phyloP scores from a whole-genome alignment of 2,797 vertebrate species.

The Oryzias dopingdopingensis region DNA sequence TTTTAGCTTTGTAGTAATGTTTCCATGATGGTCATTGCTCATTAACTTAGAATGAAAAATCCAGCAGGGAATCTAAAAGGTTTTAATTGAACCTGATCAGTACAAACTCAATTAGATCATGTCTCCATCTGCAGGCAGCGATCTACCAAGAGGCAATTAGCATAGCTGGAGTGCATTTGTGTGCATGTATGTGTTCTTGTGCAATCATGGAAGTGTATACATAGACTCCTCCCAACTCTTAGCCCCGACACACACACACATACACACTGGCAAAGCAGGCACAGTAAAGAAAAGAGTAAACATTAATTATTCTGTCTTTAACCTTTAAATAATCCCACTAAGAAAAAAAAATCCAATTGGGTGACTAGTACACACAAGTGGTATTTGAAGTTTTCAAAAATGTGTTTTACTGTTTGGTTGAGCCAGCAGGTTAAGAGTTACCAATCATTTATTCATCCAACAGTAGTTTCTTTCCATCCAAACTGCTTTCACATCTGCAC shows the following conservation, averaged over 20 bases:
- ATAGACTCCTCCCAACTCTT: slow-evolving; percentile 24
- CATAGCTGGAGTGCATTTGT: slow-evolving; percentile 48
- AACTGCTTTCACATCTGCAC: slow-evolving; percentile 6
- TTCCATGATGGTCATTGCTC: slow-evolving; percentile 21
- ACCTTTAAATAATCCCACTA: background rate
- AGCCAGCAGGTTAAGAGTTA: too few species aligned
- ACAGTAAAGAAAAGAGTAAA: background rate
- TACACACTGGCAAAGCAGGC: slow-evolving; percentile 18
- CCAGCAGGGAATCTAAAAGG: slow-evolving; percentile 15
- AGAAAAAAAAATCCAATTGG: background rate
- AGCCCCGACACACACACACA: slow-evolving; percentile 65
- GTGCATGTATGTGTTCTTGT: slow-evolving; percentile 21
- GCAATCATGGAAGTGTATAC: slow-evolving; percentile 20
- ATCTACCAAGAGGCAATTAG: slow-evolving; percentile 44
- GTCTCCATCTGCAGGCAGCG: slow-evolving; percentile 39
- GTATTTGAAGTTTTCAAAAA: too few species aligned
- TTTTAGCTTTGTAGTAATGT: slow-evolving; percentile 25
- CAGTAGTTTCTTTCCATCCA: background rate
- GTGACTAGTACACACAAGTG: too few species aligned
- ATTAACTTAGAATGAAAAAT: slow-evolving; percentile 3
- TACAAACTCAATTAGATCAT: slow-evolving; percentile 37
- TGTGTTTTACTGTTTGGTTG: too few species aligned
- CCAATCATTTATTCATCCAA: background rate
- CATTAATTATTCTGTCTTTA: background rate
- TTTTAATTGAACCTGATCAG: slow-evolving; percentile 22